phyloP scores from a whole-genome alignment of 1,140 invertebrate species.

The Zaprionus lachaisei region DNA sequence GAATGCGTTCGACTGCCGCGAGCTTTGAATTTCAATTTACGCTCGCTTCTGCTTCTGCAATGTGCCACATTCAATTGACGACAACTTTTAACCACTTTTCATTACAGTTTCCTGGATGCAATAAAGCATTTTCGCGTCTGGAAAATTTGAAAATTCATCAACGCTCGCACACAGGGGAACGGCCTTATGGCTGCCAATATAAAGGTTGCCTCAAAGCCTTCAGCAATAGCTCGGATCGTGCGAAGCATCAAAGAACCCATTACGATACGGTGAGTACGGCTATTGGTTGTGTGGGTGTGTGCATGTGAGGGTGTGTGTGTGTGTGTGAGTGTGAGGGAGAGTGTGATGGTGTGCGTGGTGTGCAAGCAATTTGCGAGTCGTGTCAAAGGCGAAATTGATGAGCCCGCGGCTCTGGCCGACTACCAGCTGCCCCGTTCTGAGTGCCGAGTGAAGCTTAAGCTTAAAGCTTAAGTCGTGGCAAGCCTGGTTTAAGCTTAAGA shows the following conservation, averaged over 20 bases:
- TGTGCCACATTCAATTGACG: conserved; percentile 46
- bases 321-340: conserved; percentile 6
- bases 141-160: conserved; percentile 99
- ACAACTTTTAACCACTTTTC: conserved; percentile 56
- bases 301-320: not conserved
- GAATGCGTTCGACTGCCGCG: not conserved
- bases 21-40: conserved; percentile 64
- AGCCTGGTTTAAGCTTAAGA: conserved; percentile 35
- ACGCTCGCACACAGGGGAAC: conserved; percentile 95
- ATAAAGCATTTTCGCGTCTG: conserved; percentile 96
- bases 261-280: conserved; percentile 93
- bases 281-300: not conserved
- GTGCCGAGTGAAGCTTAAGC: conserved; percentile 30
- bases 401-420: conserved; percentile 51
- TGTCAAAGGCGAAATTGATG: conserved; percentile 76
- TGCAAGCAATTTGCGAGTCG: conserved; percentile 64
- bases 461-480: conserved; percentile 43
- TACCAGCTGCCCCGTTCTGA: conserved; percentile 20
- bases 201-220: conserved; percentile 95
- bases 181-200: conserved; percentile 94
- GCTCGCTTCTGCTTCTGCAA: not conserved
- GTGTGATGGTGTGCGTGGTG: conserved; percentile 20
- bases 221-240: conserved; percentile 98
- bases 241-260: conserved; percentile 98
- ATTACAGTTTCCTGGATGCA: conserved; percentile 94